These are phyloP conservation scores for Acanthiza pusilla DNA, from an alignment of 2,797 vertebrate genomes.

Conservation along the genomic window DNA sequence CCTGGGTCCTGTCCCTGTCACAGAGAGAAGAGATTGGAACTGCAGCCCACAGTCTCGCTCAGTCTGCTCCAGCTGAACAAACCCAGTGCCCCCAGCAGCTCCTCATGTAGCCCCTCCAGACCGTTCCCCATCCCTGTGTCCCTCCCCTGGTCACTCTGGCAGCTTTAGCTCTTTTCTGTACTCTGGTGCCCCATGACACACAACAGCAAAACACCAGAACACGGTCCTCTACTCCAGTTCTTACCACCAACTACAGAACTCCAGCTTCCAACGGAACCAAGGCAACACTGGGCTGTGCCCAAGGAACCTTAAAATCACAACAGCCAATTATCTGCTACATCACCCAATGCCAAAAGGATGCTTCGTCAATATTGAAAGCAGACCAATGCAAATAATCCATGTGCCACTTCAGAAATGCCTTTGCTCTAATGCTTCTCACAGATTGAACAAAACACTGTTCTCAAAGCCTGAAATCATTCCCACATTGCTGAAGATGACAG, in stretches of 20 bases:
- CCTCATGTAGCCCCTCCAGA: neutral
- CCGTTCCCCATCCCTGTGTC: neutral
- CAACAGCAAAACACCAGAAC: neutral
- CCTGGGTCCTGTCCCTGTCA: neutral
- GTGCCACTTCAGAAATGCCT: neutral
- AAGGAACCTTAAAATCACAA: neutral
- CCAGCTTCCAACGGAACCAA: neutral
- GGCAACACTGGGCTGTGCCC: neutral
- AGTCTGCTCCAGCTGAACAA: neutral
- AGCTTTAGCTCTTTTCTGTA: neutral
- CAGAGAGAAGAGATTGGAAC: neutral
- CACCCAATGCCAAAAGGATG: neutral
- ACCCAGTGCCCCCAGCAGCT: neutral
- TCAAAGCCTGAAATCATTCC: slow-evolving; percentile 10
- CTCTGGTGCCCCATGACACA: rapidly evolving
- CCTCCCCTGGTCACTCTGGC: neutral
- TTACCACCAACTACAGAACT: neutral
- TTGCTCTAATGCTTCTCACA: neutral
- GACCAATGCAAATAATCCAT: neutral
- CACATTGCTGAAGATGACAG: neutral
- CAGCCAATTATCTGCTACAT: no score
- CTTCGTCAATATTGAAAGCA: rapidly evolving
- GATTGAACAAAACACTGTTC: neutral
- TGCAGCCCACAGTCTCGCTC: neutral
- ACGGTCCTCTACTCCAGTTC: neutral